Evolutionary conservation across 2,113 vertebrate species (phyloP).

Genomic region (Tautogolabrus adspersus): DNA sequence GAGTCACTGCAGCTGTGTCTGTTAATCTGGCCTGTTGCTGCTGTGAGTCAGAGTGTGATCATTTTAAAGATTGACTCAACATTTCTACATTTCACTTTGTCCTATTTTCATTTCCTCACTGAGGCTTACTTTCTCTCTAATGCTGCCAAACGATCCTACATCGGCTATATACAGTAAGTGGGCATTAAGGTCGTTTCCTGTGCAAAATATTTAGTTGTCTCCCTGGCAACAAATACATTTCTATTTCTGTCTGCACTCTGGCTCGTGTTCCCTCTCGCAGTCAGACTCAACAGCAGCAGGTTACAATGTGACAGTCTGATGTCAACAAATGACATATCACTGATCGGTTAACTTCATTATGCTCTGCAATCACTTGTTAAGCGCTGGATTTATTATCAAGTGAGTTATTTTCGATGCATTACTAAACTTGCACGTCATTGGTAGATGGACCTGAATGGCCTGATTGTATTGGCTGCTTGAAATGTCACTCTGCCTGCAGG

Average conservation of each 20-base stretch:
- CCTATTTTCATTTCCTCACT: neutral
- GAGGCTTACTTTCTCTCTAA: constrained; percentile 1
- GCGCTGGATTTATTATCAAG: neutral
- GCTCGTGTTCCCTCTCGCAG: constrained; percentile 11
- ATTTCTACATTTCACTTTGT: constrained; percentile 15
- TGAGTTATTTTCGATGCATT: constrained; percentile 14
- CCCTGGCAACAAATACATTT: constrained; percentile 68
- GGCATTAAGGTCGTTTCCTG: constrained; percentile 29
- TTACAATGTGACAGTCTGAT: constrained; percentile 24
- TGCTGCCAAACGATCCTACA: constrained; percentile 30
- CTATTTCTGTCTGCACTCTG: constrained; percentile 57
- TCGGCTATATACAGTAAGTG: constrained; percentile 41
- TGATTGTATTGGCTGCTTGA: constrained; percentile 34
- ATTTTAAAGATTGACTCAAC: neutral
- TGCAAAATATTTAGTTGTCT: constrained; percentile 74
- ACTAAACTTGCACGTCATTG: constrained; percentile 18
- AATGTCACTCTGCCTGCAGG: constrained; percentile 44
- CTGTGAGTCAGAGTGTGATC: constrained; percentile 27
- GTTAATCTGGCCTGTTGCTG: neutral
- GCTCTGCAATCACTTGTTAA: constrained; percentile 27
- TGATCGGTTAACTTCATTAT: constrained; percentile 12
- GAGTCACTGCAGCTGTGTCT: constrained; percentile 4
- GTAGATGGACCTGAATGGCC: neutral
- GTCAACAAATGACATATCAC: constrained; percentile 28
- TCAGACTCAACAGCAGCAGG: constrained; percentile 30